Evolutionary conservation across 2,113 vertebrate genomes (phyloP), one percentile per base, ranked within the genome.

Genomic region (Clinocottus analis): DNA sequence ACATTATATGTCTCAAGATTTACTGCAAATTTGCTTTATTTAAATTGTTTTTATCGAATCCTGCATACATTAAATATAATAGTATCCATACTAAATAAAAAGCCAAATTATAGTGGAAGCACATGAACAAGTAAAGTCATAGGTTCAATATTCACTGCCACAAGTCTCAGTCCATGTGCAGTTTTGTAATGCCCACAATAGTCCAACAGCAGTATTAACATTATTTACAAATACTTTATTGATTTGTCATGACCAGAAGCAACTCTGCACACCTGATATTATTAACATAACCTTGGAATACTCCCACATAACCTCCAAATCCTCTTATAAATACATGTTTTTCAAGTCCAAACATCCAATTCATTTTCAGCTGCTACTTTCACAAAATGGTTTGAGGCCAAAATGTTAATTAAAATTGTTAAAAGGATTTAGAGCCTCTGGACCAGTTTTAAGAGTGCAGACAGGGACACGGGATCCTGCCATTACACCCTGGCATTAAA

Each of bases 381-480:
- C 55, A 37, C 55, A 31, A 41, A 23, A 69, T 3, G 3, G 63
- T 59, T 45, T 66, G 27, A 47, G 63, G 63, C 53, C 53, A 59
- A 35, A 72, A 59, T 63, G 35, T 64, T 64, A 27, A 71, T 72
- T 64, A 19, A 45, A 63, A 63, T 10, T 56, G 45, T 56, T 6
- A 21, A 27, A 72, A 27, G 27, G 60, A 72, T 64, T 64, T 56
- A 10, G 31, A 49, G 55, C 27, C 69, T 45, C 55, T 72, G 69
- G 39, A 60, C 7, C 31, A 16, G 23, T 19, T 63, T 53, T 27
- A 51, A 29, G 31, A 75, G 35, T 11, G 35, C 49, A 55, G 47
- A 75, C 10, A 16, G 21, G 33, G 47, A 39, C 21, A 14, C 45
- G 11, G 11, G 11, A 17, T 9, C 12, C 14, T 37, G 61, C 37